Conservation (phyloP, 2,113 vertebrate species). For the Turdus rufiventris region DNA sequence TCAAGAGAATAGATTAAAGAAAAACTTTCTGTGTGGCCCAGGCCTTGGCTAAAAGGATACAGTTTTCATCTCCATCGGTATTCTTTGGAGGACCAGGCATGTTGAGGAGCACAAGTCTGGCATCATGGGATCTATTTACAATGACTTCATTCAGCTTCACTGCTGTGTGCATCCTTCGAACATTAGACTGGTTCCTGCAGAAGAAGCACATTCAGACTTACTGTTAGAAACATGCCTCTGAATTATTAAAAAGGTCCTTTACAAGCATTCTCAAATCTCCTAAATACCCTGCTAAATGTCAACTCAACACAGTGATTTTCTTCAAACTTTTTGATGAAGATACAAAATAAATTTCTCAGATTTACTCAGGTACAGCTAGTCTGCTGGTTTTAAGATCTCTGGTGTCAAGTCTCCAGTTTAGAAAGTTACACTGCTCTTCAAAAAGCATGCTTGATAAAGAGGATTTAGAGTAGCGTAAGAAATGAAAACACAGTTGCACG, state of each 20-base stretch:
- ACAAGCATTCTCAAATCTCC: neutral
- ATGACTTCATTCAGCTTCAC: slow-evolving; percentile 98
- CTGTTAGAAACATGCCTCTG: neutral
- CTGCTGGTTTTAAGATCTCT: neutral
- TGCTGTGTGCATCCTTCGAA: slow-evolving; percentile 96
- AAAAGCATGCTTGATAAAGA: neutral
- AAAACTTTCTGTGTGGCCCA: neutral
- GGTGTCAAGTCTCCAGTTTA: neutral
- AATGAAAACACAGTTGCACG: neutral
- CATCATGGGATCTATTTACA: slow-evolving; percentile 94
- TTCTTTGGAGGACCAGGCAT: slow-evolving; percentile 98
- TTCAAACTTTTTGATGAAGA: neutral
- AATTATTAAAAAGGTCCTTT: neutral
- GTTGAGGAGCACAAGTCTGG: slow-evolving; percentile 93
- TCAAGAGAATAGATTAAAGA: neutral
- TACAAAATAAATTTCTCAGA: neutral
- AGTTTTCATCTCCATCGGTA: slow-evolving; percentile 93
- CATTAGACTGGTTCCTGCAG: slow-evolving; percentile 91
- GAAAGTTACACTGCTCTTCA: neutral
- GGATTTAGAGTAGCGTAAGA: neutral
- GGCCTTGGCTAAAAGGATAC: slow-evolving; percentile 83
- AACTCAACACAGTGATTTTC: neutral
- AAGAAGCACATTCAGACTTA: neutral
- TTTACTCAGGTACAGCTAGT: neutral
- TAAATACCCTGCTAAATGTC: neutral